A percentile compares a stretch with the other conserved stretches of the same genome.
phyloP scores from a whole-genome alignment of 2,797 vertebrate species.

The Oophaga sylvatica region DNA sequence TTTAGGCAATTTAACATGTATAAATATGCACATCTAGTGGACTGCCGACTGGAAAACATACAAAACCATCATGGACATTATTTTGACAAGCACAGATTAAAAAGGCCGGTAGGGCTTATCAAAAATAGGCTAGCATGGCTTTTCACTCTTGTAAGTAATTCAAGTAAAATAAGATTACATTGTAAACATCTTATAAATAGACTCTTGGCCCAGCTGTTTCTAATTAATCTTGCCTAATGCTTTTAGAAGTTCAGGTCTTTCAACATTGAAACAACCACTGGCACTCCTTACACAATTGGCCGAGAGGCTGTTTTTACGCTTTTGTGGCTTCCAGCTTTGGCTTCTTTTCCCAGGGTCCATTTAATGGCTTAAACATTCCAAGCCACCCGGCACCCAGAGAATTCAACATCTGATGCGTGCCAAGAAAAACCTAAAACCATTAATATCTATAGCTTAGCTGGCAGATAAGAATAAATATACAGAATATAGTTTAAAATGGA shows the following conservation, averaged over 20 bases:
- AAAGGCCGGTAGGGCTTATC: slow-evolving; percentile 28
- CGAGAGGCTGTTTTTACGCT: not conserved
- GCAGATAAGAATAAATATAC: slow-evolving; percentile 28
- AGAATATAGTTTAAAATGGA: slow-evolving; percentile 12
- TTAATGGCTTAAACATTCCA: slow-evolving; percentile 13
- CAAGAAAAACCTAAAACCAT: slow-evolving; percentile 33
- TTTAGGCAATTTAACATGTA: not conserved
- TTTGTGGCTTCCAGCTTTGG: not conserved
- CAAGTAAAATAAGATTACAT: slow-evolving; percentile 42
- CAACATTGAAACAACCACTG: slow-evolving; percentile 31
- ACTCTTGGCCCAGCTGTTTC: slow-evolving; percentile 38
- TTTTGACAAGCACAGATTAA: slow-evolving; percentile 40
- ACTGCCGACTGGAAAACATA: slow-evolving; percentile 23
- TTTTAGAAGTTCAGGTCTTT: slow-evolving; percentile 42
- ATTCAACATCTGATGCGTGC: not conserved
- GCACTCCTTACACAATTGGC: not conserved
- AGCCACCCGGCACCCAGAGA: slow-evolving; percentile 18
- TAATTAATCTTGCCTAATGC: slow-evolving; percentile 29
- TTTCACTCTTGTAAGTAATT: slow-evolving; percentile 46
- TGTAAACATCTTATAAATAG: slow-evolving; percentile 55
- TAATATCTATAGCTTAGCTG: slow-evolving; percentile 14
- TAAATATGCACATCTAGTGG: not conserved
- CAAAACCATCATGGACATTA: slow-evolving; percentile 13
- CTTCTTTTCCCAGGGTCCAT: slow-evolving; percentile 34
- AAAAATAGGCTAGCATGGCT: slow-evolving; percentile 25